A percentile compares a stretch with the other conserved stretches of the same genome.
Conservation (phyloP, 2,888 invertebrate species). For the Balanococcus diminutus region DNA sequence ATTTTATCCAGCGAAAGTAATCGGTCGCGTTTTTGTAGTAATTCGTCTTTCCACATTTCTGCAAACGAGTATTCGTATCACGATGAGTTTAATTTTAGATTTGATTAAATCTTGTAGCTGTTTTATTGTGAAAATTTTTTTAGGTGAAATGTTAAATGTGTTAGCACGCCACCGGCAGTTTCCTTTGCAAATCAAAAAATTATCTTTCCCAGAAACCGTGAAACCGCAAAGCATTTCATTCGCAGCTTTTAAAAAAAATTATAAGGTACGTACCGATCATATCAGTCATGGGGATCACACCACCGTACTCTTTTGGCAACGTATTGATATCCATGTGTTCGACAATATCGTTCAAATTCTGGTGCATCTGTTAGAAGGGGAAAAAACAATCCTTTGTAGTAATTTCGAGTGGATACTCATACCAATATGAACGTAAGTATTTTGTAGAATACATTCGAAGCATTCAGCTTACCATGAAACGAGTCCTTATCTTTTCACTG, state of each 20-base stretch:
- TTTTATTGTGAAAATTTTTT: too few relatives aligned
- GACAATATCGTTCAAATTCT: conserved; percentile 67
- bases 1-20: conserved; percentile 73
- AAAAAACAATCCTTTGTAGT: conserved; percentile 13
- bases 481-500: conserved; percentile 73
- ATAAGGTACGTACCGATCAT: conserved; percentile 66
- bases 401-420: not conserved
- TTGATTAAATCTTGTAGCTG: not conserved
- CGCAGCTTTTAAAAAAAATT: not conserved
- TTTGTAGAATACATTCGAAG: too few relatives aligned
- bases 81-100: not conserved
- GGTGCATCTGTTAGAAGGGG: conserved; percentile 65
- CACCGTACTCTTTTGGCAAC: conserved; percentile 75
- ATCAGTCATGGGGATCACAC: conserved; percentile 70
- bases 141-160: too few relatives aligned
- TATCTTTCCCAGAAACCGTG: not conserved
- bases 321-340: conserved; percentile 68
- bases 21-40: conserved; percentile 67
- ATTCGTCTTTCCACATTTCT: conserved; percentile 75
- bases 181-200: not conserved
- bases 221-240: not conserved
- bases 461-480: conserved; percentile 66
- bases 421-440: not conserved
- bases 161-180: not conserved
- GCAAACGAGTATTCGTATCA: conserved; percentile 58